phyloP scores from a whole-genome alignment of 2,888 invertebrate genomes.

The Drosophila setosimentum region DNA sequence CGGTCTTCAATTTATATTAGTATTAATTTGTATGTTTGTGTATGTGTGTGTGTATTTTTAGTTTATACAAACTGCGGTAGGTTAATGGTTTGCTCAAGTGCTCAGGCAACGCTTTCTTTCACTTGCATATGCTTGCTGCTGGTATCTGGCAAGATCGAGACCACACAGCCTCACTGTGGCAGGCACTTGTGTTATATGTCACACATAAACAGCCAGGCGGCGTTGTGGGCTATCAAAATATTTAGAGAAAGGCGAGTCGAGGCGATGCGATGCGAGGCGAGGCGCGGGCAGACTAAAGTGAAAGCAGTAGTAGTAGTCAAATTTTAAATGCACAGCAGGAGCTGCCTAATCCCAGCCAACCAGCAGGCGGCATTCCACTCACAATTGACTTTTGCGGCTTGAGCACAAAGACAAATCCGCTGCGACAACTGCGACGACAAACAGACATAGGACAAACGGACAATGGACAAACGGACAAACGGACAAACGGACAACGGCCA shows the following conservation, averaged over 20 bases:
- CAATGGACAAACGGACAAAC: conserved; percentile 28
- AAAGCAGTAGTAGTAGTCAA: conserved; percentile 79
- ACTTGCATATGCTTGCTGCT: conserved; percentile 45
- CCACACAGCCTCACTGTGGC: conserved; percentile 61
- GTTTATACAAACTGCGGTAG: conserved; percentile 79
- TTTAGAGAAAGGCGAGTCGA: conserved; percentile 59
- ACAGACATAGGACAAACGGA: conserved; percentile 46
- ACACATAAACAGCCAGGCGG: conserved; percentile 61
- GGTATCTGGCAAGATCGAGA: conserved; percentile 35
- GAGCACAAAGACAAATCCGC: conserved; percentile 66
- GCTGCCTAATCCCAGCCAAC: conserved; percentile 57
- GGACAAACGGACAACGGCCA: conserved; percentile 35
- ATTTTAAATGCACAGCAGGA: conserved; percentile 74
- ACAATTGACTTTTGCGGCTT: conserved; percentile 79
- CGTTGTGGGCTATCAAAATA: conserved; percentile 63
- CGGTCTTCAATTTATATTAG: conserved; percentile 54
- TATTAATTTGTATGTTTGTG: conserved; percentile 66
- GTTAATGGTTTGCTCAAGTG: conserved; percentile 76
- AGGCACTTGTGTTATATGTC: conserved; percentile 70
- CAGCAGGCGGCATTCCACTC: conserved; percentile 59
- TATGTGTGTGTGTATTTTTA: conserved; percentile 17
- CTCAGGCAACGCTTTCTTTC: conserved; percentile 70
- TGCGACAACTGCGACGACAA: conserved; percentile 62
- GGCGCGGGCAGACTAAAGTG: conserved; percentile 49
- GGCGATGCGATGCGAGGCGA: conserved; percentile 3